Conservation (phyloP, 1,140 invertebrate genomes). For the Drosophila punjabiensis region DNA sequence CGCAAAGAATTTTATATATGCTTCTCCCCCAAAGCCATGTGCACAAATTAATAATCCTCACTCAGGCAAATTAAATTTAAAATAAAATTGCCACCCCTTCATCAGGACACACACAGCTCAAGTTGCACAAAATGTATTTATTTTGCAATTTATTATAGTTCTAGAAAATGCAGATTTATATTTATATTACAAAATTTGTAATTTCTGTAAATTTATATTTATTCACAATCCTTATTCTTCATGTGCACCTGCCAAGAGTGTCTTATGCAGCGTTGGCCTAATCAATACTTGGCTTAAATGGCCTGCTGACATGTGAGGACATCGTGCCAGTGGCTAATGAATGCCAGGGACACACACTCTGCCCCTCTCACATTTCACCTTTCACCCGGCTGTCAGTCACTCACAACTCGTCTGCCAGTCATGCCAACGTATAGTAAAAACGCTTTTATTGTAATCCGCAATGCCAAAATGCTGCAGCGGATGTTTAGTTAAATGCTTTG, state of each 20-base stretch:
- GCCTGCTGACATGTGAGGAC: conserved; percentile 74
- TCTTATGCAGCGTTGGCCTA: conserved; percentile 29
- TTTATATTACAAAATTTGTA: no score
- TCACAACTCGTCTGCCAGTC: conserved; percentile 42
- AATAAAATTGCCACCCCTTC: conserved; percentile 27
- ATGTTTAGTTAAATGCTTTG: conserved; percentile 61
- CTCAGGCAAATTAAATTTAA: conserved; percentile 70
- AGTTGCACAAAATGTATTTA: neutral
- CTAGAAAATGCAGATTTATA: neutral
- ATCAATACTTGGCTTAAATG: conserved; percentile 73
- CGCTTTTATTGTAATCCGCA: conserved; percentile 80
- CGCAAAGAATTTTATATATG: conserved; percentile 61
- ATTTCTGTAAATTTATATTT: neutral
- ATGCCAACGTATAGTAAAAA: conserved; percentile 73
- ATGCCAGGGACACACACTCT: conserved; percentile 54
- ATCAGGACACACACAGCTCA: neutral
- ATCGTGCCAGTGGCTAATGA: conserved; percentile 68
- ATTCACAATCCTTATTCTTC: neutral
- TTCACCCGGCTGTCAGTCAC: conserved; percentile 18
- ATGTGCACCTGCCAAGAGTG: neutral
- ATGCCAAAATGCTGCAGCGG: conserved; percentile 75
- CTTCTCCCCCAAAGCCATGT: conserved; percentile 64
- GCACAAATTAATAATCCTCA: conserved; percentile 75
- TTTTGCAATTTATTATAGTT: neutral
- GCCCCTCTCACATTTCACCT: neutral